phyloP scores from a whole-genome alignment of 2,113 vertebrate species.

The Galbula dea region DNA sequence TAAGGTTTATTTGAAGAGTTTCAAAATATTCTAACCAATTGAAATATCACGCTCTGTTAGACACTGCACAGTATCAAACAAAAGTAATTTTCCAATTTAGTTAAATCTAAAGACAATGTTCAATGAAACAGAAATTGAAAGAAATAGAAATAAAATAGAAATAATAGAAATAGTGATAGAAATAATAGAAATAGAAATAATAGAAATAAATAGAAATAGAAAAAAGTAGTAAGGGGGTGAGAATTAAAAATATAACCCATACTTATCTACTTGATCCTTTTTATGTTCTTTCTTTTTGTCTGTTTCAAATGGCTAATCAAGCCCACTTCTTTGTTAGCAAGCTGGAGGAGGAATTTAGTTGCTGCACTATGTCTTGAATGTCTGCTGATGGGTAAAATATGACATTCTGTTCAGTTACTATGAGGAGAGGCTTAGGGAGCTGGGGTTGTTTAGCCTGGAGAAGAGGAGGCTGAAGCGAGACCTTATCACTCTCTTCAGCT shows the following conservation, averaged over 20 bases:
- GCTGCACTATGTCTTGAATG: background rate
- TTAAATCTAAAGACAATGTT: background rate
- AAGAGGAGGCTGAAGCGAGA: too few relatives aligned
- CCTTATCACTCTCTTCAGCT: too few relatives aligned
- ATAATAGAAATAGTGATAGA: background rate
- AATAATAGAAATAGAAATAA: background rate
- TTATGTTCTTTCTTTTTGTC: background rate
- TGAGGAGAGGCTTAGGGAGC: too few relatives aligned
- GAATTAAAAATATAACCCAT: background rate
- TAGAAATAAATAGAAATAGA: background rate
- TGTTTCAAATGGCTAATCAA: background rate
- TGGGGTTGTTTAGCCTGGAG: too few relatives aligned
- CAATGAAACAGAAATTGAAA: background rate
- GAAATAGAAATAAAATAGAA: background rate
- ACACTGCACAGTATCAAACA: background rate
- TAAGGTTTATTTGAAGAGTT: background rate
- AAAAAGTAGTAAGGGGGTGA: background rate
- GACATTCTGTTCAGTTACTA: rapidly evolving
- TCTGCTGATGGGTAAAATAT: background rate
- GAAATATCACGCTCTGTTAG: background rate
- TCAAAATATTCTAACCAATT: background rate
- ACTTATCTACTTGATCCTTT: background rate
- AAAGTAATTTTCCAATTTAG: background rate
- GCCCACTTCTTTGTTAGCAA: background rate
- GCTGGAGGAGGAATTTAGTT: background rate